phyloP scores from a whole-genome alignment of 2,113 vertebrate genomes.

The Corythornis vintsioides region DNA sequence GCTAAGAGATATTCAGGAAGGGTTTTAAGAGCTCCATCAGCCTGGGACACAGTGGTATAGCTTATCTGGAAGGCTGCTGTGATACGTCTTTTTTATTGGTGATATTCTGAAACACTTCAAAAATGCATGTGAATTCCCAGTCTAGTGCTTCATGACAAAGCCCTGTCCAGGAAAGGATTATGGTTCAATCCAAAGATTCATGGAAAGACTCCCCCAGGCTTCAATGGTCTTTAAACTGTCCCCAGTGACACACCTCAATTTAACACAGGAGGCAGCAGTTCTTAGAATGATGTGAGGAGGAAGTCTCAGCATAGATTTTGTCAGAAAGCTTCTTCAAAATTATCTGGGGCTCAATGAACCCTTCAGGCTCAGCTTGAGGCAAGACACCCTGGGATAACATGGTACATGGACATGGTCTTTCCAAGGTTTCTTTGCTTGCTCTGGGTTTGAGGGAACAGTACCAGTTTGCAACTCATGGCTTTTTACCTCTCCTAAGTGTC shows the following conservation, averaged over 20 bases:
- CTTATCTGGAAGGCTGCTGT: background rate
- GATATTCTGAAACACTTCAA: background rate
- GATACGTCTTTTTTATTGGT: constrained; percentile 16
- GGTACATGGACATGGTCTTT: fast-evolving
- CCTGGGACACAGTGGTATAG: background rate
- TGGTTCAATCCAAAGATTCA: background rate
- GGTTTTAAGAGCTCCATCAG: background rate
- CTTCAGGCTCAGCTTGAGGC: background rate
- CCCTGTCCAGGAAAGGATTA: background rate
- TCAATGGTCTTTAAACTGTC: background rate
- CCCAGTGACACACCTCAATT: background rate
- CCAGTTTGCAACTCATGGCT: background rate
- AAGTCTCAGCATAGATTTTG: background rate
- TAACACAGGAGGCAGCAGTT: background rate
- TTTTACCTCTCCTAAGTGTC: background rate
- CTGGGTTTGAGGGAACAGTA: background rate
- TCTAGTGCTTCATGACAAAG: background rate
- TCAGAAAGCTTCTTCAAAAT: background rate
- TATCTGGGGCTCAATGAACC: background rate
- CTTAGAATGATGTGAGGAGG: background rate
- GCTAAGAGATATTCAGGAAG: background rate
- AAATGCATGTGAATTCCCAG: background rate
- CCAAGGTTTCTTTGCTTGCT: background rate
- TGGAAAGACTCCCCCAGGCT: background rate
- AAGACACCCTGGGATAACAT: background rate